Evolutionary conservation across 2,797 vertebrate genomes (phyloP), one percentile per base, ranked within the genome.

Genomic region (Dermochelys coriacea): DNA sequence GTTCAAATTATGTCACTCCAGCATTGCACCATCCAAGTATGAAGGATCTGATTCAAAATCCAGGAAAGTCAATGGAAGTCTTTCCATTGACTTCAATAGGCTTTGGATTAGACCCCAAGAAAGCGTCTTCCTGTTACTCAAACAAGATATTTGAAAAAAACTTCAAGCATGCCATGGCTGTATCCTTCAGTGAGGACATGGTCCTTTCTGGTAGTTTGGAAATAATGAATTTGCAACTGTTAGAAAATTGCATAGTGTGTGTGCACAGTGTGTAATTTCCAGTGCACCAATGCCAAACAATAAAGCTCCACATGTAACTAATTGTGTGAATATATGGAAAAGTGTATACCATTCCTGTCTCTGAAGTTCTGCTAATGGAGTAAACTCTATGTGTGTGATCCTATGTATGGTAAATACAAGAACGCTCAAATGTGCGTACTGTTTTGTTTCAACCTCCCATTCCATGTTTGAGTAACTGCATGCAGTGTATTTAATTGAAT

Each of bases 221-320:
- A 88, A 47, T 59, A 54, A 79, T 75, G 37, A 5, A 10, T 0
- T 12, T 12, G 83, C 0, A 10, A 68, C 1, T 2, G 1, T 84
- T 87, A 41, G 82, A 55, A 57, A 7, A 14, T 47, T 82, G 8
- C 41, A 25, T 85, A 54, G 2, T 57, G 87, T 88, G 1, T 2
- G 78, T 85, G 5, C 41, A 80, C 64, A 51, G 18, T 85, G 19
- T 12, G 34, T 85, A 1, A 27, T 78, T 84, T 91, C 93, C 15
- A 23, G 8, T 1, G 1, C 12, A 21, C 3, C 0, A 0, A 0
- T 51, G 18, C 34, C 8, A 37, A 16, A 7, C 68, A 82, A 45
- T 64, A 82, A 3, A 51, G 16, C 50, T 94, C 47, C 45, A 87
- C 71, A 81, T 50, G 25, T 0, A 52, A 80, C 16, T 49, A 41